Percentiles rank a stretch among this genome's conserved stretches.
These are phyloP conservation scores for Natrix natrix DNA, from an alignment of 2,797 vertebrate genomes.

Conservation along the genomic window DNA sequence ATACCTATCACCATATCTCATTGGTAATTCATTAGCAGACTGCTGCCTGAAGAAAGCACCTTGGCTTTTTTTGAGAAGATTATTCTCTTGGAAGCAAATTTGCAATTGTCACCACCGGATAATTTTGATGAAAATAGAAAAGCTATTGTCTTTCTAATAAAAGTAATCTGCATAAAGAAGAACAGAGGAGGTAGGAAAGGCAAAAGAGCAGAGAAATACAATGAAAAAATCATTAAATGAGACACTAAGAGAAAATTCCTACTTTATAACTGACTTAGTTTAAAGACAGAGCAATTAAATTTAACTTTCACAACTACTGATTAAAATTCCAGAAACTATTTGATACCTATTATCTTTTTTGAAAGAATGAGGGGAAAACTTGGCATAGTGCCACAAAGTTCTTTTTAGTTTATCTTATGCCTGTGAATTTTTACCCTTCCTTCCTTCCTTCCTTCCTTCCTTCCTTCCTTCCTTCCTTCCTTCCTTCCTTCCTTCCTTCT, in stretches of 20 bases:
- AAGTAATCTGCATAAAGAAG: slow-evolving; percentile 62
- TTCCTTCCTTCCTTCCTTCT: slow-evolving; percentile 1
- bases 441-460: slow-evolving; percentile 39
- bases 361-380: slow-evolving; percentile 70
- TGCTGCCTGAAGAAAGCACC: slow-evolving; percentile 62
- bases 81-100: slow-evolving; percentile 66
- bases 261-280: slow-evolving; percentile 15
- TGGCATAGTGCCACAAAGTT: slow-evolving; percentile 69
- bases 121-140: slow-evolving; percentile 74
- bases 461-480: slow-evolving; percentile 30
- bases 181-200: neutral
- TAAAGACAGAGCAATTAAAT: slow-evolving; percentile 34
- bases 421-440: neutral
- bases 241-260: slow-evolving; percentile 36
- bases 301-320: slow-evolving; percentile 63
- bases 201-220: slow-evolving; percentile 57
- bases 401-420: slow-evolving; percentile 57
- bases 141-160: slow-evolving; percentile 60
- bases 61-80: slow-evolving; percentile 55
- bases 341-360: slow-evolving; percentile 75
- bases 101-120: slow-evolving; percentile 66
- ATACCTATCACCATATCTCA: slow-evolving; percentile 65
- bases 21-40: slow-evolving; percentile 72
- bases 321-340: slow-evolving; percentile 74
- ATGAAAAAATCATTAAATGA: slow-evolving; percentile 62